Percentiles rank a stretch among this genome's conserved stretches.
These are phyloP conservation scores for Siphonodentalium dalli DNA, from an alignment of 2,888 invertebrate genomes.

Conservation along the genomic window DNA sequence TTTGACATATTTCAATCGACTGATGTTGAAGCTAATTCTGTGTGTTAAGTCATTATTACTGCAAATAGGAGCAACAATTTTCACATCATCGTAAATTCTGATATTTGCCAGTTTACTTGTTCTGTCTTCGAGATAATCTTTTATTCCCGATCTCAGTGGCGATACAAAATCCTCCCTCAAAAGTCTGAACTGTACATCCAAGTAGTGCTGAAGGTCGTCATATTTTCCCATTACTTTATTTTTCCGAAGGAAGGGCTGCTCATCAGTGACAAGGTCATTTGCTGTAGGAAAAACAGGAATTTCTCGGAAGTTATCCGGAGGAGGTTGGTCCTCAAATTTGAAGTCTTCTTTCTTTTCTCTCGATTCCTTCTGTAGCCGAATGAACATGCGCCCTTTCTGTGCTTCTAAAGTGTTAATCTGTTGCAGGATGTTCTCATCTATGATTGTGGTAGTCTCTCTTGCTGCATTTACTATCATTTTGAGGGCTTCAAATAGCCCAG, in stretches of 20 bases:
- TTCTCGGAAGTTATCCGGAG: slow-evolving; percentile 30
- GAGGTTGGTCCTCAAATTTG: slow-evolving; percentile 12
- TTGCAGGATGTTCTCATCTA: too few species aligned
- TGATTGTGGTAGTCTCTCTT: too few species aligned
- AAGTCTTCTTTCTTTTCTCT: too few species aligned
- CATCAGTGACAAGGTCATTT: slow-evolving; percentile 55
- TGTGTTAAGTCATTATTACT: slow-evolving; percentile 42
- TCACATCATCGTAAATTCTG: slow-evolving; percentile 49
- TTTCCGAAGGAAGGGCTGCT: slow-evolving; percentile 68
- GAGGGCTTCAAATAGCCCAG: too few species aligned
- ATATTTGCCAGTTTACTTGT: slow-evolving; percentile 35
- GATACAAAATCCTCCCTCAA: slow-evolving; percentile 81
- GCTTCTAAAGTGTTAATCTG: too few species aligned
- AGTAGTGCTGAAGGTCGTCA: slow-evolving; percentile 74
- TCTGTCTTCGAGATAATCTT: slow-evolving; percentile 65
- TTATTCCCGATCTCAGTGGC: slow-evolving; percentile 76
- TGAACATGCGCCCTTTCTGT: too few species aligned
- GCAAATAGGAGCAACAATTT: slow-evolving; percentile 42
- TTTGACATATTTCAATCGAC: slow-evolving; percentile 28
- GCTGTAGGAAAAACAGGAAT: slow-evolving; percentile 47
- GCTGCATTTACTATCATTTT: slow-evolving; percentile 4
- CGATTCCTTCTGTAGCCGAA: too few species aligned
- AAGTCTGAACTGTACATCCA: slow-evolving; percentile 79
- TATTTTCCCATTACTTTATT: slow-evolving; percentile 74
- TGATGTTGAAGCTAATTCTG: slow-evolving; percentile 39